phyloP scores from a whole-genome alignment of 2,888 invertebrate species.

The Spicauda simplicius region DNA sequence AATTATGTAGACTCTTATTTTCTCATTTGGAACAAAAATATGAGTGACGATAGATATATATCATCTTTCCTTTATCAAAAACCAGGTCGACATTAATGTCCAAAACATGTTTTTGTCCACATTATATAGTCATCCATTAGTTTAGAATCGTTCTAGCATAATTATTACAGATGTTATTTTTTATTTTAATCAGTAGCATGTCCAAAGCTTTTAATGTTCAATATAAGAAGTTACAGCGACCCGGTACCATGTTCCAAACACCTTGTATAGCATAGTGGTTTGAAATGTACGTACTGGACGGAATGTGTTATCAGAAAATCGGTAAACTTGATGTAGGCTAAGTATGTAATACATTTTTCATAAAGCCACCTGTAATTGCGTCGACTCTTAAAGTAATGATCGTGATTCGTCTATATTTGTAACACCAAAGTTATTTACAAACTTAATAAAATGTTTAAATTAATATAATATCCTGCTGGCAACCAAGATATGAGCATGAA shows the following conservation, averaged over 20 bases:
- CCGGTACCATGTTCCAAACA: neutral
- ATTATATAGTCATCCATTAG: too few relatives aligned
- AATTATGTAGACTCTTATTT: too few relatives aligned
- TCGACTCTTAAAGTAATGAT: conserved; percentile 22
- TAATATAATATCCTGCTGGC: conserved; percentile 1
- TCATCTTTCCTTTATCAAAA: too few relatives aligned
- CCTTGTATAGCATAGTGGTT: conserved; percentile 12
- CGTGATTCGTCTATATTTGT: conserved; percentile 15
- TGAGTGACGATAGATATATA: too few relatives aligned
- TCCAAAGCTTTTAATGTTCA: neutral
- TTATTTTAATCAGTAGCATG: too few relatives aligned
- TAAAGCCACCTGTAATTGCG: conserved; percentile 43
- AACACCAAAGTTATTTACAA: neutral
- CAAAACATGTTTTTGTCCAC: too few relatives aligned
- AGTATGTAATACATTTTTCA: conserved; percentile 43
- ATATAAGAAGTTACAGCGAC: neutral
- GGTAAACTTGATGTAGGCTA: conserved; percentile 35
- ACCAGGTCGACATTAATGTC: too few relatives aligned
- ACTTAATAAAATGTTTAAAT: conserved; percentile 4
- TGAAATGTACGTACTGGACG: neutral
- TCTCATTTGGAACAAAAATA: too few relatives aligned
- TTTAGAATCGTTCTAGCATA: too few relatives aligned
- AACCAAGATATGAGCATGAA: conserved; percentile 5
- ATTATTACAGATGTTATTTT: too few relatives aligned
- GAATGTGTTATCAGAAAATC: conserved; percentile 33